phyloP scores from a whole-genome alignment of 2,797 vertebrate genomes.

The Lepilemur septentrionalis region DNA sequence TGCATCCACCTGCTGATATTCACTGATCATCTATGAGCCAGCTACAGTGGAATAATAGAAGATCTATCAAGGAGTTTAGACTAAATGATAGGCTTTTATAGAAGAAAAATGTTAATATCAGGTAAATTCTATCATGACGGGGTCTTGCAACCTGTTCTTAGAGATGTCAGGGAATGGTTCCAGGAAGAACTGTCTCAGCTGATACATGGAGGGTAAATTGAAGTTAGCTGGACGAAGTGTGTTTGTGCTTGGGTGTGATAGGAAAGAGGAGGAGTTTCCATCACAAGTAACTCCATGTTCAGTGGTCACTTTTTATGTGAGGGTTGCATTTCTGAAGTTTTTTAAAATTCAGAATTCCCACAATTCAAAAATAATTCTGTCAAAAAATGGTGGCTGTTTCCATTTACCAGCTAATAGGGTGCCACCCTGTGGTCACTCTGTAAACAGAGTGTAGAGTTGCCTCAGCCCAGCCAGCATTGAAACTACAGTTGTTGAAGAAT shows the following conservation, averaged over 20 bases:
- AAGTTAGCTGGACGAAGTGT: not conserved
- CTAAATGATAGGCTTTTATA: not conserved
- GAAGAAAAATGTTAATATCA: not conserved
- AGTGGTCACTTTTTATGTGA: not conserved
- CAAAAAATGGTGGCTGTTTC: conserved; percentile 5
- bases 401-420: conserved; percentile 33
- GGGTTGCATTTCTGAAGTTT: conserved; percentile 5
- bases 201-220: not conserved
- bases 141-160: not conserved
- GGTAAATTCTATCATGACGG: not conserved
- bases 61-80: not conserved
- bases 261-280: not conserved
- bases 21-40: not conserved
- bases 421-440: conserved; percentile 59
- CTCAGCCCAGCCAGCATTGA: not conserved
- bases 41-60: not conserved
- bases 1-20: fast-evolving
- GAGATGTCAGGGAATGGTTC: not conserved
- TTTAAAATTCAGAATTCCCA: not conserved
- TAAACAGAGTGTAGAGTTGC: not conserved
- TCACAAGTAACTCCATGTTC: not conserved
- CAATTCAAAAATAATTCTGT: not conserved
- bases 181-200: not conserved
- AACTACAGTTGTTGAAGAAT: not conserved
- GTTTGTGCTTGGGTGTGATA: not conserved